Conservation (phyloP, 2,113 vertebrate genomes). For the Erythrolamprus reginae region DNA sequence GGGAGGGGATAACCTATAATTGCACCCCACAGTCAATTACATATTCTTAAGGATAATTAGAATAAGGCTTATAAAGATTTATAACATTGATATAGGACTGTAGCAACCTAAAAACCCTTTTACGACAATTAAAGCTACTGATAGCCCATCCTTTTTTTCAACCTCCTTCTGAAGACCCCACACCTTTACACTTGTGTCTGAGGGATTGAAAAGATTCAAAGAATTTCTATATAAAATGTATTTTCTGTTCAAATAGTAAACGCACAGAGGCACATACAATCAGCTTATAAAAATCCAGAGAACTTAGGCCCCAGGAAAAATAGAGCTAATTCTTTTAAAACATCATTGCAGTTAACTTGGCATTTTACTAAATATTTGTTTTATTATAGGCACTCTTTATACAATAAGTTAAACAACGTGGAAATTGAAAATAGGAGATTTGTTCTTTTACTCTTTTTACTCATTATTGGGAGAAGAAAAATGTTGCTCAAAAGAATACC, state of each 20-base stretch:
- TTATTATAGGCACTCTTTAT: neutral
- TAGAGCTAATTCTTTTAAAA: neutral
- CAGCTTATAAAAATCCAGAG: neutral
- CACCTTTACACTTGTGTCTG: neutral
- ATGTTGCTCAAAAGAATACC: neutral
- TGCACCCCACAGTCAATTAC: neutral
- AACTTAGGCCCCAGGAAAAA: neutral
- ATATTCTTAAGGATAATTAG: neutral
- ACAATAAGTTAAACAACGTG: neutral
- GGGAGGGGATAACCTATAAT: neutral
- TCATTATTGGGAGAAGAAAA: neutral
- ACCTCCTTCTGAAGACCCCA: conserved; percentile 3
- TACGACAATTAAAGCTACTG: conserved; percentile 2
- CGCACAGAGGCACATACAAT: no score
- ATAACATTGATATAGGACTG: neutral
- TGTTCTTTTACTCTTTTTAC: neutral
- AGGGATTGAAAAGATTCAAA: neutral
- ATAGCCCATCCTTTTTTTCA: neutral
- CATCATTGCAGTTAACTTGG: neutral
- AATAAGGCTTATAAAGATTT: neutral
- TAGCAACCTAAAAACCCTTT: neutral
- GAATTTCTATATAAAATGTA: neutral
- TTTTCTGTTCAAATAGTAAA: neutral
- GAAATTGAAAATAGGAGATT: neutral
- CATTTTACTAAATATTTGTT: neutral